Percentiles rank a stretch among this genome's conserved stretches.
Evolutionary conservation across 2,797 vertebrate species (phyloP).

Genomic region (Somateria mollissima): DNA sequence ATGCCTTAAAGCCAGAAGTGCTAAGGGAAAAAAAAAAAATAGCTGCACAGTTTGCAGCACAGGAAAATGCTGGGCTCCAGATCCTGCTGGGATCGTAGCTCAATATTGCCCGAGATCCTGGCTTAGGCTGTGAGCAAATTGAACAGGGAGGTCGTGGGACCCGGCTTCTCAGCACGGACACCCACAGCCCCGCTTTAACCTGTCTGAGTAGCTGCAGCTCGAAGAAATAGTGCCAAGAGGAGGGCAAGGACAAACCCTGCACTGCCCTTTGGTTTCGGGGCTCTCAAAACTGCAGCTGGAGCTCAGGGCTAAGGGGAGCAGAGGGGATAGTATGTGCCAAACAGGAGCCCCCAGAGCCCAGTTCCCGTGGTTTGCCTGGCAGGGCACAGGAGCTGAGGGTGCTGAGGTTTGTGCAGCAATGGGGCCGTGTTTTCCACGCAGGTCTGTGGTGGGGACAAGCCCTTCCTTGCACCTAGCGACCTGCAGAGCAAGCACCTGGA

Average conservation of each 20-base stretch:
- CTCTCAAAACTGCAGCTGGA: not conserved
- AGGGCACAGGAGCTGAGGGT: not conserved
- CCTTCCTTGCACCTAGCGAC: conserved; percentile 94
- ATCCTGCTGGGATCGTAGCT: not conserved
- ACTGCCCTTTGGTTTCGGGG: not conserved
- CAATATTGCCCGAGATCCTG: not conserved
- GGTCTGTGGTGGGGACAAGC: conserved; percentile 95
- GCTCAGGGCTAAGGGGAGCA: not conserved
- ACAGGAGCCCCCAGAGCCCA: not conserved
- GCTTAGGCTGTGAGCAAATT: not conserved
- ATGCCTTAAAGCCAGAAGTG: not conserved
- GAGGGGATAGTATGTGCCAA: not conserved
- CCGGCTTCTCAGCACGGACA: not conserved
- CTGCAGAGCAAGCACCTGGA: conserved; percentile 87
- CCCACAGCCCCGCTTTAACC: accelerated
- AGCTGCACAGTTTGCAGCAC: not conserved
- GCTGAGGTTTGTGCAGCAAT: not conserved
- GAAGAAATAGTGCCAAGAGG: not conserved
- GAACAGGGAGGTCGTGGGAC: not conserved
- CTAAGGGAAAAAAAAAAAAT: not conserved
- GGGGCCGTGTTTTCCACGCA: conserved; percentile 16
- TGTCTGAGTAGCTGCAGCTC: not conserved
- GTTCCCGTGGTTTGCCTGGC: accelerated
- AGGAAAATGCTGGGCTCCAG: not conserved
- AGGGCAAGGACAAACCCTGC: not conserved